These are phyloP conservation scores for Scarus forsteni DNA, from an alignment of 2,797 vertebrate genomes.

Conservation along the genomic window DNA sequence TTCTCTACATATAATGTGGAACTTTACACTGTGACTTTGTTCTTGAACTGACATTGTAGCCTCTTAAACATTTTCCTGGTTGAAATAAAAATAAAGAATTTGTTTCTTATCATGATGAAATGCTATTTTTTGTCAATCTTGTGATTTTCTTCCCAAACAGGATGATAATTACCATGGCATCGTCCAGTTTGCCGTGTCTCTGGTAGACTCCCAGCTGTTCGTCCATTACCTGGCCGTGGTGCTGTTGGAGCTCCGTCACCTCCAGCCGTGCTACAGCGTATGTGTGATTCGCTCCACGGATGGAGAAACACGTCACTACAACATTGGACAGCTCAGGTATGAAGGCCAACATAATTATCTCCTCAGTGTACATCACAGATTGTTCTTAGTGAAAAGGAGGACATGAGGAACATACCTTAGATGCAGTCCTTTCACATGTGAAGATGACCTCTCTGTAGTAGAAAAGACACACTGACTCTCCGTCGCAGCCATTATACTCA, in stretches of 20 bases:
- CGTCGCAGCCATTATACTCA: conserved; percentile 35
- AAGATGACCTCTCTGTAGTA: conserved; percentile 18
- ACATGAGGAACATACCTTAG: neutral
- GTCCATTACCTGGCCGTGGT: conserved; percentile 97
- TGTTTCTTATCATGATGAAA: neutral
- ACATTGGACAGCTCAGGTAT: conserved; percentile 93
- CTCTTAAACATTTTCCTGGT: neutral
- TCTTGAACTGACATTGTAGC: too few species aligned
- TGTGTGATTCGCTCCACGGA: conserved; percentile 94
- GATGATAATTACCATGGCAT: conserved; percentile 95
- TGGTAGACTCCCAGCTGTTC: conserved; percentile 96
- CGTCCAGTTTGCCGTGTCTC: conserved; percentile 94
- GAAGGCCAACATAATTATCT: neutral
- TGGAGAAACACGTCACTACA: conserved; percentile 92
- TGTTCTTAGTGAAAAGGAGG: neutral
- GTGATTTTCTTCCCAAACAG: conserved; percentile 63
- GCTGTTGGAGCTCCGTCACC: conserved; percentile 93
- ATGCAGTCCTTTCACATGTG: neutral
- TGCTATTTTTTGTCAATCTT: neutral
- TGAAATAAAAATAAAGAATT: neutral
- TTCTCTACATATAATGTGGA: too few species aligned
- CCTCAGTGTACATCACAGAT: neutral
- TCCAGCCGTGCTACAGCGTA: conserved; percentile 91
- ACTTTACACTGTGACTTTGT: neutral
- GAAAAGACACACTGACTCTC: conserved; percentile 25